Conservation (phyloP, 2,888 invertebrate species). For the Hypsopygia costalis region DNA sequence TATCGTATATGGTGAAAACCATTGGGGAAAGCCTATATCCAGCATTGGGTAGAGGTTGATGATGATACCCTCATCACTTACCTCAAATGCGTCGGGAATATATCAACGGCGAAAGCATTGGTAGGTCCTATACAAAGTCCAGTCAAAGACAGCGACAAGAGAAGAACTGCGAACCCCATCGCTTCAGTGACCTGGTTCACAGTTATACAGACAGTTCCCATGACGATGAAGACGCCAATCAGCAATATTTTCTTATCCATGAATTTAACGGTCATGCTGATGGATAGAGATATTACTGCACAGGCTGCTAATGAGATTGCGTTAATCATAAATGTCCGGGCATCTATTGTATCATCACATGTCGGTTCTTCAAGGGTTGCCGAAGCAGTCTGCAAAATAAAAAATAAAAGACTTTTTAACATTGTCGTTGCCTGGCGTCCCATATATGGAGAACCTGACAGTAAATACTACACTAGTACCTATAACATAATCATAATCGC, state of each 20-base stretch:
- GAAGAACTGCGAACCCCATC: conserved; percentile 54
- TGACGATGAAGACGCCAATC: conserved; percentile 37
- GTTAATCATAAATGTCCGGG: conserved; percentile 52
- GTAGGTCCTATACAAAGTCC: conserved; percentile 62
- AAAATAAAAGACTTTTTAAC: no score
- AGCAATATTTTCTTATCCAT: conserved; percentile 63
- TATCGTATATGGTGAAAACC: no score
- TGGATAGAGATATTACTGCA: conserved; percentile 44
- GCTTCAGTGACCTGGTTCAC: conserved; percentile 60
- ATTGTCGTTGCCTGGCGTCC: no score
- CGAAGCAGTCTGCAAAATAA: conserved; percentile 26
- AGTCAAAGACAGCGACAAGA: conserved; percentile 54
- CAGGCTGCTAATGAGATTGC: conserved; percentile 48
- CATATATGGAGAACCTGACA: no score
- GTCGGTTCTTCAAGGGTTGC: conserved; percentile 23
- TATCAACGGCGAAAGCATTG: conserved; percentile 64
- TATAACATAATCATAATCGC: no score
- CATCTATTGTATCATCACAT: conserved; percentile 57
- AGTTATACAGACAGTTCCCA: conserved; percentile 50
- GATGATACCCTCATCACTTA: conserved; percentile 31
- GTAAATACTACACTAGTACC: no score
- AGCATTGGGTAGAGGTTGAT: no score
- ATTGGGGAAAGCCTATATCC: no score
- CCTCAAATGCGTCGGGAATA: conserved; percentile 71
- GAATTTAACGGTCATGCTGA: conserved; percentile 52